A percentile compares a stretch with the other conserved stretches of the same genome.
phyloP scores from a whole-genome alignment of 2,113 vertebrate species.

The Rousettus leschenaultii region DNA sequence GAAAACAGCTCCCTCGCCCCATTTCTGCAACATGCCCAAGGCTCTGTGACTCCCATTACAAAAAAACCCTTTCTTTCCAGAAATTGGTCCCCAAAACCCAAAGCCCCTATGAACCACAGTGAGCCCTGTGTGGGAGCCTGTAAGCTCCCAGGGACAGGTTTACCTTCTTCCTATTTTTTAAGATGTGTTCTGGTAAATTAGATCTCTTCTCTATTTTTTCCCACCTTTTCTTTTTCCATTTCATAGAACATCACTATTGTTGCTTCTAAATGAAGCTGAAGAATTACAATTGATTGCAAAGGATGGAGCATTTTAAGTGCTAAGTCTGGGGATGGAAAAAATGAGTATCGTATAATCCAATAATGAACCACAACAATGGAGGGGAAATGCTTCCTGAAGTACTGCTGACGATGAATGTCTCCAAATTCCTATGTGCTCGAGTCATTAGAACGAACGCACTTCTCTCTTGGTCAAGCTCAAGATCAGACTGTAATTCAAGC shows the following conservation, averaged over 20 bases:
- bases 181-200: slow-evolving; percentile 76
- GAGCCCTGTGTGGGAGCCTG: background rate
- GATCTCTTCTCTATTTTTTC: slow-evolving; percentile 62
- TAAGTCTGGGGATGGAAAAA: slow-evolving; percentile 80
- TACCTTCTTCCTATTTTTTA: slow-evolving; percentile 67
- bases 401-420: slow-evolving; percentile 75
- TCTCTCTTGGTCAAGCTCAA: slow-evolving; percentile 59
- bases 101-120: background rate
- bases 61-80: background rate
- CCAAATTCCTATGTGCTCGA: slow-evolving; percentile 66
- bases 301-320: slow-evolving; percentile 80
- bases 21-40: background rate
- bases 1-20: background rate
- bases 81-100: slow-evolving; percentile 3
- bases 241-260: slow-evolving; percentile 73
- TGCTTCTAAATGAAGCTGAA: slow-evolving; percentile 76
- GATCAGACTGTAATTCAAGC: slow-evolving; percentile 62
- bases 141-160: slow-evolving; percentile 35
- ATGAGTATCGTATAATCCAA: slow-evolving; percentile 83
- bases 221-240: slow-evolving; percentile 75
- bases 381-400: slow-evolving; percentile 68
- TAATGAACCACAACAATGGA: slow-evolving; percentile 78
- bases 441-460: slow-evolving; percentile 69
- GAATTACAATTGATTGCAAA: slow-evolving; percentile 82
- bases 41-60: background rate